Evolutionary conservation across 2,113 vertebrate genomes (phyloP).

Genomic region (Chamaea fasciata): DNA sequence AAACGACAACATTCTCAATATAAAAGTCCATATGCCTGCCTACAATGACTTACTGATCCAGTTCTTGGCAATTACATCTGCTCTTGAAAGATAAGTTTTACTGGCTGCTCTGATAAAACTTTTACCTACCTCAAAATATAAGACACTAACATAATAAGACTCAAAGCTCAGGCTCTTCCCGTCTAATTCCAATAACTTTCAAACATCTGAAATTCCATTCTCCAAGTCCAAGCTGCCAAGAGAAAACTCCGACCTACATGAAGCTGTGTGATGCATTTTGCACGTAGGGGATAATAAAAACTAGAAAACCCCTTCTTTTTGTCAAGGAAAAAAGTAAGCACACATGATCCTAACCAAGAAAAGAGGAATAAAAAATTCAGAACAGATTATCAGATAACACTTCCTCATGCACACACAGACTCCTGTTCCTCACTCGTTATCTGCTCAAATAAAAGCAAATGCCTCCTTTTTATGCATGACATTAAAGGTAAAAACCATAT

Average conservation of each 20-base stretch:
- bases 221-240: neutral
- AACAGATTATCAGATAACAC: neutral
- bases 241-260: neutral
- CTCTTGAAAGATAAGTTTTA: neutral
- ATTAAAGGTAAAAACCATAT: neutral
- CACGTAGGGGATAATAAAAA: neutral
- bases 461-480: neutral
- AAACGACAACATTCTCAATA: neutral
- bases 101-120: neutral
- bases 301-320: neutral
- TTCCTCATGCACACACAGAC: no score
- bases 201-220: neutral
- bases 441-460: neutral
- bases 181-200: neutral
- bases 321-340: neutral
- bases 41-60: neutral
- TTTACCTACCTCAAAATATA: neutral
- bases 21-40: neutral
- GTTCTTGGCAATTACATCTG: neutral
- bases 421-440: rapidly evolving
- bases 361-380: neutral
- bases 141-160: neutral
- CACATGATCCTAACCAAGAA: neutral
- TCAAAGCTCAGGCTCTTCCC: neutral
- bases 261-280: neutral